These are phyloP conservation scores for Coilia nasus DNA, from an alignment of 2,797 vertebrate genomes.

Conservation along the genomic window DNA sequence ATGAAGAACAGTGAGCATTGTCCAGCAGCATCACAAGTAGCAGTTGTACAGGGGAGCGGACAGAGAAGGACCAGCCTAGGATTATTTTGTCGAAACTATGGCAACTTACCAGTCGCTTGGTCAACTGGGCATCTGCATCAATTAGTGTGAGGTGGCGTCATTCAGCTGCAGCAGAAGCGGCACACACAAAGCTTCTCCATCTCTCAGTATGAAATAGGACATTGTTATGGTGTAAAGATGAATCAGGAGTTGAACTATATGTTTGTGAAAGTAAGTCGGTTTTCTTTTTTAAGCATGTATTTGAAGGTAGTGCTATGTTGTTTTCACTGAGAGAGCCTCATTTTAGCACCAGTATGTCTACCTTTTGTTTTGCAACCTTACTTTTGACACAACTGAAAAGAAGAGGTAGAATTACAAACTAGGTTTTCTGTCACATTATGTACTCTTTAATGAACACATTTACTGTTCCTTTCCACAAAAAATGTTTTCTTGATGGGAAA, in stretches of 20 bases:
- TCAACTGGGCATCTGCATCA: slow-evolving; percentile 51
- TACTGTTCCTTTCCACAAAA: neutral
- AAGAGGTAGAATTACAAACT: neutral
- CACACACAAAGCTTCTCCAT: neutral
- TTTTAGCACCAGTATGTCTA: neutral
- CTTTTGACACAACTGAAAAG: neutral
- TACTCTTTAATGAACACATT: neutral
- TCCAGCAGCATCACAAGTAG: slow-evolving; percentile 54
- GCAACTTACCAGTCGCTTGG: neutral
- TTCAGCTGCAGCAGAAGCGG: slow-evolving; percentile 25
- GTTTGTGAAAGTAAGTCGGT: slow-evolving; percentile 83
- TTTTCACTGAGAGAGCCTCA: neutral
- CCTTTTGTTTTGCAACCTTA: neutral
- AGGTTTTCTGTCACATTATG: neutral
- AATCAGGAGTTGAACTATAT: slow-evolving; percentile 80
- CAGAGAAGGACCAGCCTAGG: slow-evolving; percentile 46
- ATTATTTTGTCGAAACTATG: neutral
- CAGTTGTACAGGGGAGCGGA: slow-evolving; percentile 37
- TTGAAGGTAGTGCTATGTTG: neutral
- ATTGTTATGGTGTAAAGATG: slow-evolving; percentile 64
- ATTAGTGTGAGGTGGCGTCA: slow-evolving; percentile 55
- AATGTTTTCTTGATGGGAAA: neutral
- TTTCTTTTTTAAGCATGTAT: neutral
- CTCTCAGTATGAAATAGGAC: slow-evolving; percentile 65
- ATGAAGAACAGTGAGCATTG: slow-evolving; percentile 49